Evolutionary conservation across 2,113 vertebrate genomes (phyloP), one percentile per base, ranked within the genome.

Genomic region (Coryphaenoides rupestris): DNA sequence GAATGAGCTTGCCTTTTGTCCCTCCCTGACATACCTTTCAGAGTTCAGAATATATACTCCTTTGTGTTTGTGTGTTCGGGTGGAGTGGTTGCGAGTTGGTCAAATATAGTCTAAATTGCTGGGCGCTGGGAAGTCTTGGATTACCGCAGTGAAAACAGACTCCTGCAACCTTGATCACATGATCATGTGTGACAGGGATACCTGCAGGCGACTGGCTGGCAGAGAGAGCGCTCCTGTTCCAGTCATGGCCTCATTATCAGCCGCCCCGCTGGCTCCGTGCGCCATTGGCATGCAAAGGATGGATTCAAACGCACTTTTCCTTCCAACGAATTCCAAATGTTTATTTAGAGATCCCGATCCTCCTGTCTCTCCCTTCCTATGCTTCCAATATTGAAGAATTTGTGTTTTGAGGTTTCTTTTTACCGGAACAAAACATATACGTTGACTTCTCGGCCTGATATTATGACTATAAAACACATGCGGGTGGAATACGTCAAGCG

Each of bases 401-500:
- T 40, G 6, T 40, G 9, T 2, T 12, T 10, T 40, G 6, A 12
- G 9, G 2, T 12, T 40, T 40, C 13, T 40, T 12, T 40, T 40
- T 40, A 40, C 33, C 33, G 13, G 33, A 40, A 9, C 33, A 10
- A 40, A 40, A 40, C n/a, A 9, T 40, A 40, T 6, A 13, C 33
- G 9, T 40, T n/a, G n/a, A n/a, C n/a, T n/a, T n/a, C n/a, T n/a
- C n/a, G n/a, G n/a, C n/a, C n/a, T 23, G 10, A 47, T 19, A 56
- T 52, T 22, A 87, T 88, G 87, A 72, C 80, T 2, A 72, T 88
- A 6, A 86, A 77, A 66, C 79, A 78, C 62, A 60, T 88, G 47
- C 78, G 21, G 0, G 46, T 88, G 80, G 87, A 87, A 16, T 87
- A 81, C 58, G 55, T 75, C 73, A 78, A 69, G 23, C 24, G 62